Percentiles rank a stretch among this genome's conserved stretches.
phyloP scores from a whole-genome alignment of 1,140 invertebrate species.

The Contarinia nasturtii region DNA sequence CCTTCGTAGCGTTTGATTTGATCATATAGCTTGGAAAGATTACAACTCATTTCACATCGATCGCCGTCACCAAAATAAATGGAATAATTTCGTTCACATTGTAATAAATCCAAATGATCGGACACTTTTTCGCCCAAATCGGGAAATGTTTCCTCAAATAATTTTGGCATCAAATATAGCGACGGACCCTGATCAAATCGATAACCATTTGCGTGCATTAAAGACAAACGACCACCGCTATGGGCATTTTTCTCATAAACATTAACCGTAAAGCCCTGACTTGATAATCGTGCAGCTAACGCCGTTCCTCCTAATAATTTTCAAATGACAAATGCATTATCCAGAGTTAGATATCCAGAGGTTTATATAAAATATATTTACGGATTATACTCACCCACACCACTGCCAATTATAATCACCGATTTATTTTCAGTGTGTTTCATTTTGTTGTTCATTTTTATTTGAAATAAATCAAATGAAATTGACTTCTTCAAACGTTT shows the following conservation, averaged over 20 bases:
- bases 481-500: too few species aligned
- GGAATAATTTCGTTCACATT: neutral
- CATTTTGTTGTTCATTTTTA: too few species aligned
- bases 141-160: neutral
- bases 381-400: too few species aligned
- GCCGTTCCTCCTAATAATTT: neutral
- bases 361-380: too few species aligned
- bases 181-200: neutral
- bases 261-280: neutral
- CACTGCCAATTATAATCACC: too few species aligned
- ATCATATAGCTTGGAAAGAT: neutral
- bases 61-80: neutral
- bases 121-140: neutral
- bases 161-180: neutral
- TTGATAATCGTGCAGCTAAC: neutral
- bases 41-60: neutral
- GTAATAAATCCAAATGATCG: neutral
- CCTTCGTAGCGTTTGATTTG: neutral
- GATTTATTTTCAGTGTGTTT: too few species aligned
- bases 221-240: neutral
- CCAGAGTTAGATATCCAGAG: too few species aligned
- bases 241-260: neutral
- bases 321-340: too few species aligned
- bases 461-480: too few species aligned
- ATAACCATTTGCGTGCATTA: neutral